Evolutionary conservation across 1,140 invertebrate genomes (phyloP).

Genomic region (Belonocnema kinseyi): DNA sequence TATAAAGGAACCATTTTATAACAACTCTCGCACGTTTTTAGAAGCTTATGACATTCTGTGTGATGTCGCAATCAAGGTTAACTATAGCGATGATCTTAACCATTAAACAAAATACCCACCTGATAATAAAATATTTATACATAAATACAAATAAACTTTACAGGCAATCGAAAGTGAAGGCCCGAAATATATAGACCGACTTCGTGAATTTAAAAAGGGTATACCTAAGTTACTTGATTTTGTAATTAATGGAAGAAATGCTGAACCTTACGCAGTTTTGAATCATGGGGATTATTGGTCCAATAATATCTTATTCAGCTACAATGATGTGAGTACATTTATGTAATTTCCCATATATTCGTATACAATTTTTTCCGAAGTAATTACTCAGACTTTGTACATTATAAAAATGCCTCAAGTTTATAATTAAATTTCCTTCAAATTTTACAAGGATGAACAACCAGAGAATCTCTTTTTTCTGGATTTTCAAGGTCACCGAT

Average conservation of each 20-base stretch:
- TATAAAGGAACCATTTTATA: constrained; percentile 48
- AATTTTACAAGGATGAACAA: not conserved
- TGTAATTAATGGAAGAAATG: constrained; percentile 38
- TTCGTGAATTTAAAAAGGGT: constrained; percentile 41
- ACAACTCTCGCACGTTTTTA: not conserved
- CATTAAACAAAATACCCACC: too few relatives aligned
- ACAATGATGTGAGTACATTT: constrained; percentile 48
- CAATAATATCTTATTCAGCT: constrained; percentile 65
- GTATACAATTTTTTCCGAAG: too few relatives aligned
- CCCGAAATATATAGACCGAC: constrained; percentile 38
- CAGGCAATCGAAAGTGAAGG: constrained; percentile 47
- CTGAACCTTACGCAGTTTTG: constrained; percentile 59
- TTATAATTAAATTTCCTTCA: too few relatives aligned
- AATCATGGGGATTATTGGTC: constrained; percentile 66
- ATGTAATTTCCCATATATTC: not conserved
- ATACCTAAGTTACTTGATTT: constrained; percentile 20
- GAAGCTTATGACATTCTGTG: not conserved
- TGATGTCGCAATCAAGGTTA: constrained; percentile 36
- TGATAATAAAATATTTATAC: not conserved
- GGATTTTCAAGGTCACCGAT: constrained; percentile 76
- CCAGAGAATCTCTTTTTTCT: constrained; percentile 68
- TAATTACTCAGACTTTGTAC: too few relatives aligned
- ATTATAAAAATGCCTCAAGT: too few relatives aligned
- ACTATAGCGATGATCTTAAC: not conserved
- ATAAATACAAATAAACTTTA: not conserved